A percentile compares a stretch with the other conserved stretches of the same genome.
phyloP scores from a whole-genome alignment of 2,113 vertebrate species.

The Alligator mississippiensis region DNA sequence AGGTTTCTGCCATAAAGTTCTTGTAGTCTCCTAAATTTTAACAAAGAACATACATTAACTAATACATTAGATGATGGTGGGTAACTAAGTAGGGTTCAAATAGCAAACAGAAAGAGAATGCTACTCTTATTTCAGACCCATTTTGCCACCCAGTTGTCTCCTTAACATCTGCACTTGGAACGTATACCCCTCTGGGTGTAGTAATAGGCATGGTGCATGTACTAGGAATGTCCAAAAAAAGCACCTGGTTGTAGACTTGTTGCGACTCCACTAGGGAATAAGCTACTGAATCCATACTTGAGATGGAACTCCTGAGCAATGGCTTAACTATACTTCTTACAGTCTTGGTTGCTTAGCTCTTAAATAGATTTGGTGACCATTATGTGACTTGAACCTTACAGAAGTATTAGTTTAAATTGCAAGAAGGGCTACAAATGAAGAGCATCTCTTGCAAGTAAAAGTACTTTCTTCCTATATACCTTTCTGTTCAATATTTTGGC shows the following conservation, averaged over 20 bases:
- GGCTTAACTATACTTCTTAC: too few species aligned
- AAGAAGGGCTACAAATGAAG: neutral
- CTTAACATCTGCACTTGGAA: neutral
- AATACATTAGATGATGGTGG: neutral
- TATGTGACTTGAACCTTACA: neutral
- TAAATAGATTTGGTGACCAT: neutral
- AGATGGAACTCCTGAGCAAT: neutral
- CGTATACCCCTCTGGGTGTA: neutral
- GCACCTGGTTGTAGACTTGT: neutral
- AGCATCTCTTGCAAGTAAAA: neutral
- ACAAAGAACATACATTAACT: neutral
- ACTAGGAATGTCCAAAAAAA: neutral
- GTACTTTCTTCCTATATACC: neutral
- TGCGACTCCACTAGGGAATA: neutral
- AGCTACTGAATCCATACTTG: neutral
- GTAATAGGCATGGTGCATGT: too few species aligned
- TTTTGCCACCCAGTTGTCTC: too few species aligned
- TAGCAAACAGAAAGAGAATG: neutral
- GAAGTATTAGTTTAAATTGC: neutral
- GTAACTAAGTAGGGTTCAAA: neutral
- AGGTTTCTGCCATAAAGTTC: neutral
- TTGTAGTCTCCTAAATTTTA: neutral
- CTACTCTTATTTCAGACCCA: neutral
- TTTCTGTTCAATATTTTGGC: neutral
- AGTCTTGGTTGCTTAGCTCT: neutral